phyloP scores from a whole-genome alignment of 2,888 invertebrate genomes.

The Mythimna ferrago region DNA sequence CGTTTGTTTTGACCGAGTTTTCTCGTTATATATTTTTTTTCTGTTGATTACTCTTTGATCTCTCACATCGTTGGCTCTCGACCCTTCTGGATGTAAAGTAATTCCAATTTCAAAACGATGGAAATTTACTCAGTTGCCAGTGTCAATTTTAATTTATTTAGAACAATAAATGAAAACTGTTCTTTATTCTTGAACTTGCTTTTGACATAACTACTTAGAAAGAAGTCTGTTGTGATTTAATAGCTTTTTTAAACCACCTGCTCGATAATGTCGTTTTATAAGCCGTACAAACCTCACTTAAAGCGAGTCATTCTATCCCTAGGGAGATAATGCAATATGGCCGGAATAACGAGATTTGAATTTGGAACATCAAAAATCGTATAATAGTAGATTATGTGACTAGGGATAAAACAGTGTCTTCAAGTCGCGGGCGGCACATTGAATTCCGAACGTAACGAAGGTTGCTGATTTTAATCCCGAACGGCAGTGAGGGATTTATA shows the following conservation, averaged over 20 bases:
- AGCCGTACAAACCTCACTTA: no score
- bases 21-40: conserved; percentile 44
- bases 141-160: background rate
- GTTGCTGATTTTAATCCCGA: no score
- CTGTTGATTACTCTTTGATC: conserved; percentile 59
- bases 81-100: conserved; percentile 34
- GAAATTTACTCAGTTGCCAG: conserved; percentile 7
- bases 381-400: no score
- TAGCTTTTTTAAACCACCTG: background rate
- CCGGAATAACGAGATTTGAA: no score
- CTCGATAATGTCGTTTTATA: no score
- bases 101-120: conserved; percentile 35
- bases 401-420: no score
- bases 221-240: background rate
- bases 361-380: no score
- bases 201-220: background rate
- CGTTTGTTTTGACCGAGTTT: conserved; percentile 24
- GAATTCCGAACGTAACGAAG: no score
- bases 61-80: conserved; percentile 40
- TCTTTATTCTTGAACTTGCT: background rate
- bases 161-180: background rate
- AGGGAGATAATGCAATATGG: no score
- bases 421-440: no score
- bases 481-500: no score
- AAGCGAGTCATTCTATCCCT: no score